phyloP scores from a whole-genome alignment of 1,140 invertebrate genomes.

The Nixonia krombeini region DNA sequence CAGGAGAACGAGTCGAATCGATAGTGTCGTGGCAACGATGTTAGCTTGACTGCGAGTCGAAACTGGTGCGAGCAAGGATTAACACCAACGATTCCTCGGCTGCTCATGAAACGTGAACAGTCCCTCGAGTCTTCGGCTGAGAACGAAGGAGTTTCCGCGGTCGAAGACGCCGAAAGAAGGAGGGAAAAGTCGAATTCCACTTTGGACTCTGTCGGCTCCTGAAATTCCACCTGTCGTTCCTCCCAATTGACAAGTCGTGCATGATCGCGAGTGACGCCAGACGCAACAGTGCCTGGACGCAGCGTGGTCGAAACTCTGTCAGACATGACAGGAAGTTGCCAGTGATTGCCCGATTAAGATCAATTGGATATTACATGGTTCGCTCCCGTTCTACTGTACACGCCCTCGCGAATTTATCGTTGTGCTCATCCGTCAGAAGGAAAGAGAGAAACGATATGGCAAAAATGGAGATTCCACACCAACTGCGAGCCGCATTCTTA shows the following conservation, averaged over 20 bases:
- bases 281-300: background rate
- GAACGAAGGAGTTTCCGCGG: no score
- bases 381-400: constrained; percentile 8
- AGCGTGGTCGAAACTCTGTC: constrained; percentile 29
- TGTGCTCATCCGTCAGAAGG: constrained; percentile 7
- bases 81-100: constrained; percentile 9
- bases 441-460: no score
- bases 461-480: background rate
- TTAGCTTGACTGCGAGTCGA: constrained; percentile 13
- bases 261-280: constrained; percentile 1
- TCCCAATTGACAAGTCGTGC: no score
- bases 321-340: constrained; percentile 25
- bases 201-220: constrained; percentile 11
- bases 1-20: constrained; percentile 22
- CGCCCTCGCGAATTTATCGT: constrained; percentile 1
- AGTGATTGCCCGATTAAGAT: constrained; percentile 34
- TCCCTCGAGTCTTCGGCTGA: constrained; percentile 4
- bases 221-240: background rate
- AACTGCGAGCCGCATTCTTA: background rate
- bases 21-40: constrained; percentile 35
- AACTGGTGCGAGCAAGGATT: constrained; percentile 9
- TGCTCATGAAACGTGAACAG: no score
- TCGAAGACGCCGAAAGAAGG: constrained; percentile 12
- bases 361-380: constrained; percentile 4
- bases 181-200: constrained; percentile 12